Conservation (phyloP, 2,113 vertebrate genomes). For the Brevimyrus niger region DNA sequence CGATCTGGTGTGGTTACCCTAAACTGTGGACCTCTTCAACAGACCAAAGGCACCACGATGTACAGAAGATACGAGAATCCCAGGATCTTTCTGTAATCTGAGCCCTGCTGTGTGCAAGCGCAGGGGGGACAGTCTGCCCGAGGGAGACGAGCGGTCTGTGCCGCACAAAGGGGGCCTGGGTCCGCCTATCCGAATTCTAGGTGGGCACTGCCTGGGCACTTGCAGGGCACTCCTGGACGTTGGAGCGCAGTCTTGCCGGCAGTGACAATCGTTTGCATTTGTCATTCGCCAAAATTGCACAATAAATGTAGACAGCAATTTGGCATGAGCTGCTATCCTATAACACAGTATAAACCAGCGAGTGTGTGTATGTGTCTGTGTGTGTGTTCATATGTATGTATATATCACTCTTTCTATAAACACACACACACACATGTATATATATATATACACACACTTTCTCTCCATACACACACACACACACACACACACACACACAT, state of each 20-base stretch:
- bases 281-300: background rate
- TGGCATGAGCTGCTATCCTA: background rate
- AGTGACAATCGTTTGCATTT: background rate
- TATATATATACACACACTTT: too few species aligned
- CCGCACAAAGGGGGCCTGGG: background rate
- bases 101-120: background rate
- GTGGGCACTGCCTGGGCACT: background rate
- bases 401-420: background rate
- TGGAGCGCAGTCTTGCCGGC: background rate
- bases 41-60: background rate
- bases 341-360: background rate
- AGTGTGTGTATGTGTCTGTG: background rate
- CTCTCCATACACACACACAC: background rate
- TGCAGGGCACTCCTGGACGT: background rate
- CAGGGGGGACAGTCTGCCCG: background rate
- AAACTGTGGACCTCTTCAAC: background rate
- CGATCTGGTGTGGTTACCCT: background rate
- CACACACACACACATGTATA: too few species aligned
- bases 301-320: background rate
- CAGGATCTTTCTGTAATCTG: background rate
- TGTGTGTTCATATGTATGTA: background rate
- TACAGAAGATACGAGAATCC: background rate
- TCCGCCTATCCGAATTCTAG: background rate
- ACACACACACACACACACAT: background rate
- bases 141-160: background rate